These are phyloP conservation scores for Junco hyemalis DNA, from an alignment of 2,113 vertebrate genomes.

Conservation along the genomic window DNA sequence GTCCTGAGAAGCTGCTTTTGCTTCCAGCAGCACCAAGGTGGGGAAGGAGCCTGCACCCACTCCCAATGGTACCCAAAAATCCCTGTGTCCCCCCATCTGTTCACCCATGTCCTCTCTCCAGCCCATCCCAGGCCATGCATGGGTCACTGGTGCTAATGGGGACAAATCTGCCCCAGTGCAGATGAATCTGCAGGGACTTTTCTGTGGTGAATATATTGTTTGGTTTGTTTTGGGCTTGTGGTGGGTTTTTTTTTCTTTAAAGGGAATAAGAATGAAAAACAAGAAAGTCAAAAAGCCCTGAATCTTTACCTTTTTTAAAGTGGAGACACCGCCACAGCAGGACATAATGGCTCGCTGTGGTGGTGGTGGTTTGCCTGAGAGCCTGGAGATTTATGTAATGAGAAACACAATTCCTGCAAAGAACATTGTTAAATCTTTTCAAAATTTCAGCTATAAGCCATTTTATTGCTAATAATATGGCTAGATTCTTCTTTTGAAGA, in stretches of 20 bases:
- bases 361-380: conserved; percentile 39
- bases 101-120: neutral
- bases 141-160: neutral
- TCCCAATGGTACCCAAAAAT: fast-evolving
- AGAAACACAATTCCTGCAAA: conserved; percentile 67
- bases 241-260: neutral
- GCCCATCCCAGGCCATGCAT: neutral
- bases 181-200: neutral
- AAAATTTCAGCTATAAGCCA: conserved; percentile 58
- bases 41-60: neutral
- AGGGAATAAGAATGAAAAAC: conserved; percentile 19
- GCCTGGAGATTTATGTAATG: conserved; percentile 69
- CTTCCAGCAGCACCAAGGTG: fast-evolving
- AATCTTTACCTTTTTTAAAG: conserved; percentile 54
- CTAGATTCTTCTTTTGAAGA: conserved; percentile 61
- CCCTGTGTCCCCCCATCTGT: neutral
- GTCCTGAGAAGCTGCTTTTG: neutral
- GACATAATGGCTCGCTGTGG: conserved; percentile 39
- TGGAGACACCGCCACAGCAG: conserved; percentile 55
- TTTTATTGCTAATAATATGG: conserved; percentile 69
- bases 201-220: neutral
- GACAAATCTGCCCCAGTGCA: neutral
- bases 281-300: conserved; percentile 32
- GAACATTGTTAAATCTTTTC: conserved; percentile 65
- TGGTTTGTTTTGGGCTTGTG: neutral